Base-by-base conservation (phyloP, 2,113 vertebrate species). In the Narcine bancroftii region DNA sequence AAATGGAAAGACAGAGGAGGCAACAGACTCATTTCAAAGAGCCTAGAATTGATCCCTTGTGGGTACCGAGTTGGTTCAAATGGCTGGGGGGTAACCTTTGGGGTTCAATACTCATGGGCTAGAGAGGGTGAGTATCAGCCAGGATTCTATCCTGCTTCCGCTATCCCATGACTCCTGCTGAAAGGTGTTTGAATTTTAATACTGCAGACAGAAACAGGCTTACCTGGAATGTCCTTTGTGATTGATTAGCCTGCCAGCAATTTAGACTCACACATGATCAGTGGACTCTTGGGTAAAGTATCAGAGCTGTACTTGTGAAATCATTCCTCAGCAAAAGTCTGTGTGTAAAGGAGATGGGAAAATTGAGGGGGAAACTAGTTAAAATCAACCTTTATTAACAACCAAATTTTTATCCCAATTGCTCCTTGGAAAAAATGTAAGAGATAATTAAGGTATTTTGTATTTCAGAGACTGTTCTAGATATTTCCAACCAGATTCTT, bases 241-340 rank as follows among this genome's bases (percentile, higher is more conserved):
- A 85, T 85, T 85, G 33, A 85, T 85, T 85, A 60, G 81, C 50
- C 81, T 60, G 81, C 53, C 81, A 60, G 13, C n/a, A 36, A 33
- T 85, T 50, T 19, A n/a, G 53, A 50, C 81, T 85, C 33, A 36
- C 53, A 60, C 77, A 81, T 56, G 50, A 53, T n/a, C 50, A 79
- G 24, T 79, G 24, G 76, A 42, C 42, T 47, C 45, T 47, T 79
- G 76, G 72, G 76, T 50, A 45, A 79, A 79, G 45, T 79, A 47
- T 47, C 24, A 50, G 39, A 6, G 39, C 75, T 45, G 39, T 50
- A 10, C 45, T 45, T 81, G 26, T 50, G 47, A 11, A 81, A 81
- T 1, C 47, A 47, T n/a, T n/a, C 33, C 50, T 33, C 33, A 85
- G 26, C 29, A 83, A 56, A 83, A 56, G 81, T 85, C 50, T 33